A percentile compares a stretch with the other conserved stretches of the same genome.
Evolutionary conservation across 2,797 vertebrate genomes (phyloP).

Genomic region (Falco cherrug): DNA sequence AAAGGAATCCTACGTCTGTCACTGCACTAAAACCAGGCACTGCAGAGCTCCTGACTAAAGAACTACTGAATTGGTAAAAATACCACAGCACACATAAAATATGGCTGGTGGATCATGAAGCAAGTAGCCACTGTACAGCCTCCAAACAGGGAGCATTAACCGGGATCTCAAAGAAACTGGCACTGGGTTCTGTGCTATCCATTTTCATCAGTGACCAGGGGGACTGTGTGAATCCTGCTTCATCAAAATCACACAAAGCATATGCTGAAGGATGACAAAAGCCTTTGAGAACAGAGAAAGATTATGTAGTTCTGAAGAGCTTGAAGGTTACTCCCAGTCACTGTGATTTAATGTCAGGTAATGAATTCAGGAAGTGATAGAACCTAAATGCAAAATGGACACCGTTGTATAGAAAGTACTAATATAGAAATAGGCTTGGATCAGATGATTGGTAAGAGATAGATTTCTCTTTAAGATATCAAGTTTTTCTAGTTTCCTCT

Average conservation of each 20-base stretch:
- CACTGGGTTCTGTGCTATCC: background rate
- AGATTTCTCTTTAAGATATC: background rate
- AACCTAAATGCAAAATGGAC: background rate
- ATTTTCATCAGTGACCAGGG: slow-evolving; percentile 1
- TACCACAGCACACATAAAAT: background rate
- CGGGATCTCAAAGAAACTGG: background rate
- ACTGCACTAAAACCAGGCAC: background rate
- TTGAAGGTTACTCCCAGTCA: background rate
- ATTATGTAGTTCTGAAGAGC: background rate
- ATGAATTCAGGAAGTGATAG: background rate
- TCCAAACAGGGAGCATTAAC: background rate
- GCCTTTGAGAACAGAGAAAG: background rate
- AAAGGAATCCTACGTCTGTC: background rate
- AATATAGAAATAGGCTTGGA: background rate
- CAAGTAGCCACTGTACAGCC: background rate
- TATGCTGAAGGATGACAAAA: background rate
- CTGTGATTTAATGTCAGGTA: background rate
- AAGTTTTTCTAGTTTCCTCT: background rate
- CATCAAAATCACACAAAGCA: slow-evolving; percentile 9
- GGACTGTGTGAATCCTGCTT: background rate
- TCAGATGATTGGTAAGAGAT: background rate
- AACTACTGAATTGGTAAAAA: background rate
- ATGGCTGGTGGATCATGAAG: background rate
- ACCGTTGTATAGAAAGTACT: background rate
- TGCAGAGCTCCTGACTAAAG: background rate